Percentiles rank a stretch among this genome's conserved stretches.
These are phyloP conservation scores for Burhinus oedicnemus DNA, from an alignment of 2,113 vertebrate genomes.

Conservation along the genomic window DNA sequence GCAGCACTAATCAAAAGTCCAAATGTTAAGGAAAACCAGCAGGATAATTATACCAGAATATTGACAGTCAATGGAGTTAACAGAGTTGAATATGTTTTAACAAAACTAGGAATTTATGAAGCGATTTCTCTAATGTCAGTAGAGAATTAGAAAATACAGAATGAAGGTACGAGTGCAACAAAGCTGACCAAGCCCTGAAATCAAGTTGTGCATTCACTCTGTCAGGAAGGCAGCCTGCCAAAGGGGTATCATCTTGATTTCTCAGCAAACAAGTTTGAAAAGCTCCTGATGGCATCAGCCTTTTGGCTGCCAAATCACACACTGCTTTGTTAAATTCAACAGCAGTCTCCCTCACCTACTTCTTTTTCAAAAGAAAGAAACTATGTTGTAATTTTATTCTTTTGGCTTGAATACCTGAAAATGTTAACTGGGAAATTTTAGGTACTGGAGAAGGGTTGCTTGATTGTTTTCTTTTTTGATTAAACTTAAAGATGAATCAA, in stretches of 20 bases:
- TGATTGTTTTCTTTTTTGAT: not conserved
- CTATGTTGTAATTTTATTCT: not conserved
- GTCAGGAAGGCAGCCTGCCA: not conserved
- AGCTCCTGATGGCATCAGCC: not conserved
- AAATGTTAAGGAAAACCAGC: not conserved
- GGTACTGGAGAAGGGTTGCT: not conserved
- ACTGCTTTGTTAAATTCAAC: not conserved
- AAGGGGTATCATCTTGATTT: slow-evolving; percentile 36
- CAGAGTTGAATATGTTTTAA: not conserved
- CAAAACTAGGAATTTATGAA: not conserved
- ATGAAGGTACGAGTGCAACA: not conserved
- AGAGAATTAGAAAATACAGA: not conserved
- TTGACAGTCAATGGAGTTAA: not conserved
- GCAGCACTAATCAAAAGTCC: not conserved
- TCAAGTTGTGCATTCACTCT: not conserved
- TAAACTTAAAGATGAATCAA: not conserved
- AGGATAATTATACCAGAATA: not conserved
- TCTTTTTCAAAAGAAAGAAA: not conserved
- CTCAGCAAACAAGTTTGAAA: slow-evolving; percentile 36
- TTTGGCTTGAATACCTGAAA: not conserved
- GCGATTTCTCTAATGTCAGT: not conserved
- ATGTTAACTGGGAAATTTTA: not conserved
- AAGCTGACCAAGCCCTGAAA: slow-evolving; percentile 7
- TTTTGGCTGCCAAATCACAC: slow-evolving; percentile 26
- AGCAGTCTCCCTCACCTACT: not conserved